Evolutionary conservation across 2,888 invertebrate species (phyloP).

Genomic region (Drosophila kokeensis): DNA sequence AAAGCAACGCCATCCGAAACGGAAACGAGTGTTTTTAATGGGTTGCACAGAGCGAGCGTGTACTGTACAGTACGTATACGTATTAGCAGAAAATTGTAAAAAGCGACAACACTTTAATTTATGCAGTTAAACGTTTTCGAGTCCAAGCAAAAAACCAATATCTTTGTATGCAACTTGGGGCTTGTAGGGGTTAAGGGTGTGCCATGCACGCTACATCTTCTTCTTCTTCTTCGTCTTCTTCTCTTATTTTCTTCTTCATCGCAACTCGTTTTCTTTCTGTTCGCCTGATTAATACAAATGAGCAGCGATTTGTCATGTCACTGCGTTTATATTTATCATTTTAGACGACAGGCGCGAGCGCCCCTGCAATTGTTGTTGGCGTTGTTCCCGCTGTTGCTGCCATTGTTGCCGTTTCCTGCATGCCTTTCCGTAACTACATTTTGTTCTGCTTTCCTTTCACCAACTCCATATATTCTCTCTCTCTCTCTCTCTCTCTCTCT

Average conservation of each 20-base stretch:
- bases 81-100: not conserved
- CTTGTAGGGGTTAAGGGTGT: not conserved
- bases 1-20: not conserved
- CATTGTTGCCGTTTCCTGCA: conserved; percentile 44
- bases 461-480: conserved; percentile 11
- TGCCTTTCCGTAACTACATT: conserved; percentile 55
- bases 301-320: conserved; percentile 82
- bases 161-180: not conserved
- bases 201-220: not conserved
- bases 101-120: not conserved
- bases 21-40: not conserved
- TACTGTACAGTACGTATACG: not conserved
- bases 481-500: not conserved
- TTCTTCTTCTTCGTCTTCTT: not conserved
- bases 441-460: conserved; percentile 41
- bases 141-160: not conserved
- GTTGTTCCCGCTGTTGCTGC: conserved; percentile 24
- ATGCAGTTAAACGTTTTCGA: not conserved
- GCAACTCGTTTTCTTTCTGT: conserved; percentile 48
- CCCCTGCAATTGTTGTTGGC: conserved; percentile 52
- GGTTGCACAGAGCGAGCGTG: not conserved
- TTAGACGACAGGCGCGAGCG: conserved; percentile 71
- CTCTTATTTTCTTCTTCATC: not conserved
- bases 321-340: conserved; percentile 81
- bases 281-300: conserved; percentile 81